Base-by-base conservation (phyloP, 2,797 vertebrate species). In the Adelosebastes latens region DNA sequence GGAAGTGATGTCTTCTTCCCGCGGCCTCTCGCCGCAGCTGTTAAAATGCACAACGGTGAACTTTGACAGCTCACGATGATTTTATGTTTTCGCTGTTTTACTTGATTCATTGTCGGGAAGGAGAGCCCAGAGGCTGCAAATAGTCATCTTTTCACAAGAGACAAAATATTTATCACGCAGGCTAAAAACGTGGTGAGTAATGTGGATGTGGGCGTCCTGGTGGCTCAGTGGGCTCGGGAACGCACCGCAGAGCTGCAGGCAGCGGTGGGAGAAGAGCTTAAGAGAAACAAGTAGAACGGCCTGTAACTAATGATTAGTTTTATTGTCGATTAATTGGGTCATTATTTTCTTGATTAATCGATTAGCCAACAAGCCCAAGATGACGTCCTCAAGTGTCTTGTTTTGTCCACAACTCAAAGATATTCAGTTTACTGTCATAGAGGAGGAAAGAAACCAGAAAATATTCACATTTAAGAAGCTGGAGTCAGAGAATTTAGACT, bases 1-100 rank as follows among this genome's bases (percentile, higher is more conserved):
- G 80, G 74, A 80, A 49, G 67, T 14, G 71, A 89, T 61, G 89
- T 86, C 83, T 66, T 84, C 83, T 58, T 85, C 63, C 22, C 22
- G 25, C 22, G 24, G 71, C 66, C 63, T 20, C 63, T 73, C n/a
- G 27, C 77, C 18, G 25, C 86, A 88, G 84, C 87, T 88, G 87
- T 80, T 88, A 36, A 88, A 84, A 79, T 73, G 60, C 72, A 75
- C 22, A 13, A 18, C n/a, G 36, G 64, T 68, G 72, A 89, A 73
- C 75, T 78, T 25, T 77, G 77, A 83, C 80, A 79, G 74, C 72
- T 72, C 62, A 27, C 18, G n/a, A 69, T 81, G 62, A 77, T 73
- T 81, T 80, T 65, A 72, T 70, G 80, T 82, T 83, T 86, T 81
- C 12, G 2, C 76, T 11, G 32, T 11, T 82, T 74, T 27, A 25